These are phyloP conservation scores for Sceloporus tristichus DNA, from an alignment of 2,113 vertebrate species.

Conservation along the genomic window DNA sequence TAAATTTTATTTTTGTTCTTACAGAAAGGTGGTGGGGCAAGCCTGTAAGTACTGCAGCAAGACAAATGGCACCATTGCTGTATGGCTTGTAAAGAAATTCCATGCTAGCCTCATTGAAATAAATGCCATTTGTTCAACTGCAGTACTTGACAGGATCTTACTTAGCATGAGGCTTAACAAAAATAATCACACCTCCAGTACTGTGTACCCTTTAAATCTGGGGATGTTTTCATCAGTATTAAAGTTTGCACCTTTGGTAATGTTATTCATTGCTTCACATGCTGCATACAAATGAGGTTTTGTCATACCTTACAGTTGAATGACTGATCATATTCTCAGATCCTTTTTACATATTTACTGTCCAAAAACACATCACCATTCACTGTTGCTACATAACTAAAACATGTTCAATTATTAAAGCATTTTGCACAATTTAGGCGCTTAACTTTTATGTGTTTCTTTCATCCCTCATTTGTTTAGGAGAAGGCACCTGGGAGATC, in stretches of 20 bases:
- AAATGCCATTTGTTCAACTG: neutral
- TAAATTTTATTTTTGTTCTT: slow-evolving; percentile 22
- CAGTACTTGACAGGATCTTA: no score
- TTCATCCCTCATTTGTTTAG: neutral
- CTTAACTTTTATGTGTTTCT: slow-evolving; percentile 39
- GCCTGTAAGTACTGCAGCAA: neutral
- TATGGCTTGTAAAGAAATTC: neutral
- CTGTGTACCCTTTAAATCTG: slow-evolving; percentile 1
- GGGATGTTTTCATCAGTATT: slow-evolving; percentile 5
- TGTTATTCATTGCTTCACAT: neutral
- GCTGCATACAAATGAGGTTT: slow-evolving; percentile 27
- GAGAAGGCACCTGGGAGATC: neutral
- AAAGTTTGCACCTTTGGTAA: slow-evolving; percentile 26
- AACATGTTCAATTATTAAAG: slow-evolving; percentile 54
- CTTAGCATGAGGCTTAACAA: neutral
- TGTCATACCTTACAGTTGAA: slow-evolving; percentile 21
- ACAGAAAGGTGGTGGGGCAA: neutral
- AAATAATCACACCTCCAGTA: neutral
- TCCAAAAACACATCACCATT: slow-evolving; percentile 36
- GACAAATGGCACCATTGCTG: neutral
- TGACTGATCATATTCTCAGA: slow-evolving; percentile 44
- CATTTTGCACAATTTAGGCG: slow-evolving; percentile 64
- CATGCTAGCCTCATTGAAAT: neutral
- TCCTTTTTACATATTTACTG: slow-evolving; percentile 20
- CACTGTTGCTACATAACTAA: slow-evolving; percentile 45